Evolutionary conservation across 2,113 vertebrate species (phyloP), one percentile per base, ranked within the genome.

Genomic region (Indicator maculatus): DNA sequence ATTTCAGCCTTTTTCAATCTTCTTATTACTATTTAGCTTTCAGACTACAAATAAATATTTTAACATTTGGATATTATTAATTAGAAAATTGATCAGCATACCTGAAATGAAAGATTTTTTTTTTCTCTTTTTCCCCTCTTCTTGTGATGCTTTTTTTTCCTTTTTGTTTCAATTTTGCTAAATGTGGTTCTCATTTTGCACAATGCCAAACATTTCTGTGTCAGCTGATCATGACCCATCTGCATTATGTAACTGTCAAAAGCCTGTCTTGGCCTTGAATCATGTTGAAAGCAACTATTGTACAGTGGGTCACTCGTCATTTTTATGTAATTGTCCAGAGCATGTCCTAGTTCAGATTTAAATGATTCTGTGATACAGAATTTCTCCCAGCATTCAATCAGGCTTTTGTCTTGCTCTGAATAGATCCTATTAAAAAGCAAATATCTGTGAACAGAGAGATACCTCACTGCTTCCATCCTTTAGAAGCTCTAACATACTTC

Each of bases 291-390:
- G 94, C 90, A 88, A 88, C 90, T 84, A 96, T 96, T 97, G 92
- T 97, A 82, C 83, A 86, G 73, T 75, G 80, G 93, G 94, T 93
- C 90, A 92, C 45, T 96, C 2, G 27, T 77, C 94, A 88, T 94
- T 97, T 97, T 95, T 95, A 93, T 96, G 92, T 94, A 94, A 96
- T 92, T 97, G 90, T 93, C 86, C 93, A 84, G 83, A 95, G 88
- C 95, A 97, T 86, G 96, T 95, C 92, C 93, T 79, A 84, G 91
- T 95, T 93, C 93, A 95, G 83, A 95, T 96, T 95, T 96, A 97
- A 96, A 97, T 93, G 94, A 95, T 90, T 94, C 72, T 72, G 70
- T 1, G 31, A 95, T 66, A 92, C 88, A 93, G 93, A 97, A 93
- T 96, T 95, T 95, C 92, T 94, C 83, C 94, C 94, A 92, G 77